Evolutionary conservation across 2,113 vertebrate species (phyloP), one percentile per base, ranked within the genome.

Genomic region (Gallinago undulata): DNA sequence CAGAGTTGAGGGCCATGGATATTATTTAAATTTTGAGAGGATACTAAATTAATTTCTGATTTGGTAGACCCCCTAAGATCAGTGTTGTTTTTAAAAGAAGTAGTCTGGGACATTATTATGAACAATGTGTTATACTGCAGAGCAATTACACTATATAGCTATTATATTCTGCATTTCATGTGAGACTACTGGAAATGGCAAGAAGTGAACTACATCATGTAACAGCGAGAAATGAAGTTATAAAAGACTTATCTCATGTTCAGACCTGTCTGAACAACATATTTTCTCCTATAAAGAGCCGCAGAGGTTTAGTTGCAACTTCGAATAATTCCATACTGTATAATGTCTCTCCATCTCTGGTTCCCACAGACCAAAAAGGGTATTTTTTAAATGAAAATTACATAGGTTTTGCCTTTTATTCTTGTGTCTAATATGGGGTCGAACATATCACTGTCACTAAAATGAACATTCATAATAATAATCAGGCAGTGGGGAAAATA

Each of bases 1-100:
- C 18, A 17, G 63, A 79, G 31, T 17, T 35, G 69, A 64, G 43
- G 33, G 69, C 53, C 84, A 14, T 68, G 73, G 45, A 78, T 82
- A 78, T 53, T 63, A 77, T 68, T 91, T 84, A 73, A 93, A 72
- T 88, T 81, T 90, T 92, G 56, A 96, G 73, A 84, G 62, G 69
- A 57, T 18, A 89, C 53, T 91, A 80, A 94, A 94, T 90, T 91
- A 76, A 92, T 89, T 93, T 95, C 69, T 93, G 73, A 66, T 92
- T 91, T 87, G 67, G 23, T 63, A 73, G 84, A 53, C 45, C 63
- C 30, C 89, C 80, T 89, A 92, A 89, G 57, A 1, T 89, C 69
- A 89, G 16, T 50, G 43, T 25, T 89, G 35, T 92, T 93, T 96
- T 91, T 76, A 63, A 79, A 89, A 94, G 73, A 64, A 84, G 77